Base-by-base conservation (phyloP, 1,140 invertebrate genomes). In the Maconellicoccus hirsutus region DNA sequence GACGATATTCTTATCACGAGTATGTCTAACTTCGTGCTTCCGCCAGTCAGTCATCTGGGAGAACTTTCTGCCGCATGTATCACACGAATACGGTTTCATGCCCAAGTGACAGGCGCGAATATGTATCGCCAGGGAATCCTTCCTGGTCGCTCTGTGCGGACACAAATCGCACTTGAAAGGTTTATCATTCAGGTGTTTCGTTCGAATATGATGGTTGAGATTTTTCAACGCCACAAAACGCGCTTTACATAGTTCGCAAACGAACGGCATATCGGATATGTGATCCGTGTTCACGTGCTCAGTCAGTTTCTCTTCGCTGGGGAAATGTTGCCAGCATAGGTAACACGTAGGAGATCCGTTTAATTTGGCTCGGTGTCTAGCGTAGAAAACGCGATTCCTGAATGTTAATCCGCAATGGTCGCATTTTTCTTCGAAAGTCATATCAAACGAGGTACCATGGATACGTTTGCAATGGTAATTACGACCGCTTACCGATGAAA, bases 381-480 rank as follows among this genome's bases (percentile, higher is more conserved):
- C 61, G 61, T 66, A 66, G 21, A 66, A 66, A 6, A 66, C 61
- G 4, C 61, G 61, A 66, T 66, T 66, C 4, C 61, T 2, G 22
- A 66, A 66, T 12, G 61, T 23, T 19, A 66, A 26, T 25, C 61
- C 61, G 16, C 61, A 66, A 66, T 66, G 61, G 61, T 66, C 61
- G 21, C 61, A 66, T 16, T 3, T 66, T 4, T 3, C 61, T 12
- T 19, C 25, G 16, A 66, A 66, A 23, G 3, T 66, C 10, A 4
- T 23, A 23, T 66, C 61, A 16, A 25, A 66, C 61, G 4, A 2
- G 3, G 2, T 16, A 26, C 22, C 61, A 22, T 66, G 61, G 7
- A 66, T 22, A 4, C 3, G 22, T 6, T 25, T 22, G 16, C 61
- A 66, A 26, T 66, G 61, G 16, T 66, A 66, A 10, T 66, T 66